Evolutionary conservation across 1,140 invertebrate genomes (phyloP), one percentile per base, ranked within the genome.

Genomic region (Aphelenchoides fujianensis): DNA sequence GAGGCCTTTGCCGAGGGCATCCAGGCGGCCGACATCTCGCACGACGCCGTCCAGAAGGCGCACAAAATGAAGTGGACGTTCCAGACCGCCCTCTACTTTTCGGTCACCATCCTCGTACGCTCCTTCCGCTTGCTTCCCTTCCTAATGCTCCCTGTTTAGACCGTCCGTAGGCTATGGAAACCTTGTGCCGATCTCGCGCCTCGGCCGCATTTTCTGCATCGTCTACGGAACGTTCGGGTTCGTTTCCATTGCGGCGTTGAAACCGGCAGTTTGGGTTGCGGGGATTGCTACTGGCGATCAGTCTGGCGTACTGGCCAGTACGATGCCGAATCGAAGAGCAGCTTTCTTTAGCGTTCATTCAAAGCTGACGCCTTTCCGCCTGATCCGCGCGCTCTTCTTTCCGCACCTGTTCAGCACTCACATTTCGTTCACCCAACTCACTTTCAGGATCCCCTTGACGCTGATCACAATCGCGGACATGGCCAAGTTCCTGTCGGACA

Each of bases 381-480:
- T n/a, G n/a, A n/a, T n/a, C n/a, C n/a, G n/a, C n/a, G n/a, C n/a
- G n/a, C n/a, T n/a, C n/a, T n/a, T n/a, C n/a, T n/a, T n/a, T n/a
- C n/a, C n/a, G n/a, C n/a, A n/a, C n/a, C n/a, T n/a, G n/a, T n/a
- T n/a, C n/a, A n/a, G n/a, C n/a, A n/a, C n/a, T n/a, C n/a, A n/a
- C 31, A n/a, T 36, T 16, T 57, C 73, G 23, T 37, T n/a, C 53
- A 16, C 34, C 34, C 12, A 59, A 5, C 55, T 59, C 7, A 59
- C 63, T 76, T 75, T 35, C 34, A 72, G 72, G 16, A 81, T 81
- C 53, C 79, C 79, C 0, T 41, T 81, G n/a, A 78, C 76, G 27
- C 55, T 78, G 12, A 81, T 78, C 1, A 80, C 76, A 66, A 78
- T 78, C n/a, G 76, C 76, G 0, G 76, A 78, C 35, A 67, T 78